A percentile compares a stretch with the other conserved stretches of the same genome.
Evolutionary conservation across 2,888 invertebrate species (phyloP).

Genomic region (Laspeyria flexula): DNA sequence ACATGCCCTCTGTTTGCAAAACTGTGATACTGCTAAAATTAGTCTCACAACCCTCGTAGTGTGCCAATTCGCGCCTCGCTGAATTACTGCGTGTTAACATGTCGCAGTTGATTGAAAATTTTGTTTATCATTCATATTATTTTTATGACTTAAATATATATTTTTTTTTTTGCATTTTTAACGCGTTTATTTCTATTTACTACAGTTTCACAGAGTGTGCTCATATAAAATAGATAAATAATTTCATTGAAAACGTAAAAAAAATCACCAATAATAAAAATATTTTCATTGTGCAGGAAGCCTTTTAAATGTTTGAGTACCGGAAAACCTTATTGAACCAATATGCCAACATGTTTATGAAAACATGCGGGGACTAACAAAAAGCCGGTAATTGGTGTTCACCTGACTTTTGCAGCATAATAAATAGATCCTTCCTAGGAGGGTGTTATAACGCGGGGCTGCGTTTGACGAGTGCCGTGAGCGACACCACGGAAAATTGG

Average conservation of each 20-base stretch:
- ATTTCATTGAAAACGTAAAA: too few relatives aligned
- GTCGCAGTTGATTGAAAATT: slow-evolving; percentile 17
- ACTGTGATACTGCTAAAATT: slow-evolving; percentile 55
- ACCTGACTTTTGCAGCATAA: slow-evolving; percentile 63
- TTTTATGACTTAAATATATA: background rate
- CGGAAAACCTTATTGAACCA: background rate
- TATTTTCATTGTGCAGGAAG: too few relatives aligned
- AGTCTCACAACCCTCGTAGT: slow-evolving; percentile 45
- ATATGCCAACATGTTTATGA: slow-evolving; percentile 9
- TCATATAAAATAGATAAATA: too few relatives aligned
- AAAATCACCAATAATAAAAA: too few relatives aligned
- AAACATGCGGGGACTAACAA: slow-evolving; percentile 27
- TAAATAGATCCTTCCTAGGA: slow-evolving; percentile 53
- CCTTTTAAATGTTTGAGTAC: background rate
- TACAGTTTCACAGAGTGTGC: too few relatives aligned
- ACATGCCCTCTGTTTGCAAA: slow-evolving; percentile 46
- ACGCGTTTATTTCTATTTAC: background rate
- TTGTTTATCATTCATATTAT: background rate
- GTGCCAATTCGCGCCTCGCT: slow-evolving; percentile 33
- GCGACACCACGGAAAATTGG: slow-evolving; percentile 86
- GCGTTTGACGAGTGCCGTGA: slow-evolving; percentile 83
- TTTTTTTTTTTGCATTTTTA: background rate
- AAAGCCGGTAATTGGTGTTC: slow-evolving; percentile 50
- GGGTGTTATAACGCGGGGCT: slow-evolving; percentile 58
- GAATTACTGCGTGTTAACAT: slow-evolving; percentile 34